Conservation (phyloP, 2,113 vertebrate genomes). For the Cyprinodon variegatus region DNA sequence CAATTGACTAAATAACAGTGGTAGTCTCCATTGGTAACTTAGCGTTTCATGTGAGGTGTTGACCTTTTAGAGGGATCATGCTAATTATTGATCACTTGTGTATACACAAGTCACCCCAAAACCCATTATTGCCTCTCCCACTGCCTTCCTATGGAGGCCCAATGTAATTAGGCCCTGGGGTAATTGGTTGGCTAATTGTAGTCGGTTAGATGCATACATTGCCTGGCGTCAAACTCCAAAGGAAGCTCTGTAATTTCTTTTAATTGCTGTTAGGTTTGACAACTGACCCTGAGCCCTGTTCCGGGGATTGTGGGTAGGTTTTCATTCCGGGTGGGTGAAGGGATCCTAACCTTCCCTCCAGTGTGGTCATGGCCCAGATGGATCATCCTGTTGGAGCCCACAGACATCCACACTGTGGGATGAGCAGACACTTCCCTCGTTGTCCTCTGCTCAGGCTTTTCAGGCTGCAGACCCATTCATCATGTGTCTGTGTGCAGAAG, state of each 20-base stretch:
- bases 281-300: constrained; percentile 22
- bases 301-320: constrained; percentile 26
- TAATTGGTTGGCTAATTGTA: constrained; percentile 68
- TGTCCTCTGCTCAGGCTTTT: constrained; percentile 39
- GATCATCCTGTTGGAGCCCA: constrained; percentile 34
- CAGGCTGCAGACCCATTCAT: constrained; percentile 65
- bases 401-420: constrained; percentile 25
- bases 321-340: constrained; percentile 11
- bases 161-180: constrained; percentile 60
- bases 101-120: constrained; percentile 54
- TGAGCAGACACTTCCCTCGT: constrained; percentile 59
- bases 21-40: constrained; percentile 34
- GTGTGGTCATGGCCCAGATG: constrained; percentile 58
- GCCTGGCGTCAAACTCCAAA: constrained; percentile 24
- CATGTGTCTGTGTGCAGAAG: constrained; percentile 53
- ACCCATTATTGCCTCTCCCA: constrained; percentile 49
- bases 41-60: constrained; percentile 41
- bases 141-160: constrained; percentile 41
- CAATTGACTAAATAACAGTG: constrained; percentile 34
- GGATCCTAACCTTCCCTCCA: constrained; percentile 32
- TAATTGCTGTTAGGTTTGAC: constrained; percentile 63
- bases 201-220: constrained; percentile 51
- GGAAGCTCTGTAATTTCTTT: constrained; percentile 52
- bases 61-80: constrained; percentile 60
- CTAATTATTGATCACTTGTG: constrained; percentile 66